Evolutionary conservation across 2,113 vertebrate species (phyloP).

Genomic region (Catharus minimus): DNA sequence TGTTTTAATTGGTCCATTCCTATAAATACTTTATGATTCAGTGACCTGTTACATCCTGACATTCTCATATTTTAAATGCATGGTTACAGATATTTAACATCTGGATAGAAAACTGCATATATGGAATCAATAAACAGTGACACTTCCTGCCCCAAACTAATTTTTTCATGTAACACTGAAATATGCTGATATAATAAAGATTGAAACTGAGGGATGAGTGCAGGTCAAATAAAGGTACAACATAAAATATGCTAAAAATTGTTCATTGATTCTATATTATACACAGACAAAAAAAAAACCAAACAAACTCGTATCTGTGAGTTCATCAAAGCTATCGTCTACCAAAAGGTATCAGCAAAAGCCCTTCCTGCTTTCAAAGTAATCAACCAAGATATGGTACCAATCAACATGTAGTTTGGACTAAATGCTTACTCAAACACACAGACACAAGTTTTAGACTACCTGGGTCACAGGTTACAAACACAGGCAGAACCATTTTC

Average conservation of each 20-base stretch:
- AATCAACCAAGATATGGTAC: neutral
- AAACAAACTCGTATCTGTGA: neutral
- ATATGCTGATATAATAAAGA: neutral
- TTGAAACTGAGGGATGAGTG: neutral
- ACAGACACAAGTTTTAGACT: neutral
- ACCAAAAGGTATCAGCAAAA: neutral
- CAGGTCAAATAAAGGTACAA: neutral
- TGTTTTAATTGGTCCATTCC: neutral
- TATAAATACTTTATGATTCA: neutral
- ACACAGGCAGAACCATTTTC: neutral
- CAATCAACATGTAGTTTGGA: neutral
- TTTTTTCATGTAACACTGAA: neutral
- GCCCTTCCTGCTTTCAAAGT: neutral
- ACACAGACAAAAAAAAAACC: neutral
- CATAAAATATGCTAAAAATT: neutral
- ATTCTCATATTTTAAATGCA: neutral
- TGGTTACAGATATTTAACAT: neutral
- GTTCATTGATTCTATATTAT: neutral
- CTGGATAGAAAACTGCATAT: neutral
- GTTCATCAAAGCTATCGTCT: neutral
- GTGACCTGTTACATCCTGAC: neutral
- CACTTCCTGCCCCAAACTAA: neutral
- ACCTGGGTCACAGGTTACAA: neutral
- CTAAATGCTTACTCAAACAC: neutral
- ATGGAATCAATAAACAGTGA: neutral